Evolutionary conservation across 2,797 vertebrate species (phyloP), one percentile per base, ranked within the genome.

Genomic region (Salarias fasciatus): DNA sequence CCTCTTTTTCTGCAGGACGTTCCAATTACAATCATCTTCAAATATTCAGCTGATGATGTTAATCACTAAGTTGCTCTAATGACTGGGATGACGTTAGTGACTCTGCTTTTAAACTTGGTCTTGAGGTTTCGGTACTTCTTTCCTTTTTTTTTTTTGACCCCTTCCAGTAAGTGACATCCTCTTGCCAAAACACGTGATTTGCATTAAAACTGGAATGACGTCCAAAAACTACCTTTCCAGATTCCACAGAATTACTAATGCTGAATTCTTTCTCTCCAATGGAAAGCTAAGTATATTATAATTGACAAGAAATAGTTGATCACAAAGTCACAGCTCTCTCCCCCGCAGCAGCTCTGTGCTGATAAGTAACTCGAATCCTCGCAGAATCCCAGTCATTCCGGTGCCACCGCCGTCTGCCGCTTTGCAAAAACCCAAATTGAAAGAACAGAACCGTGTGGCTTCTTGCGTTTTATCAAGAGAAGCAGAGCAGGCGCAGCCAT

Each of bases 381-480:
- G 14, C 6, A 35, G 53, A 56, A 77, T 79, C 59, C 41, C 53
- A n/a, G 36, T 50, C 66, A 69, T 82, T 83, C 83, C 78, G 67
- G 48, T 49, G 55, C 56, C 70, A 71, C 73, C 42, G 5, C 76
- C 54, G 75, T 83, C 77, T 86, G 65, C 84, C 61, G 46, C 81
- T 63, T 45, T 58, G 47, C 55, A 67, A 24, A n/a, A 58, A 71
- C 72, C 64, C 56, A 72, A 80, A 83, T 65, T 56, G 72, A 77
- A 76, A 82, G 30, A 83, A 11, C 82, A 89, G 80, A 86, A 72
- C 36, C 53, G 55, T 49, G 30, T 42, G 42, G 31, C 63, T 30
- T 8, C 29, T 46, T 62, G 59, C 66, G 56, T 77, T 86, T 87
- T 80, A 84, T 84, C 77, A 79, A 64, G 74, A 75, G 60, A 75